Conservation (phyloP, 2,888 invertebrate species). For the Vanessa cardui region DNA sequence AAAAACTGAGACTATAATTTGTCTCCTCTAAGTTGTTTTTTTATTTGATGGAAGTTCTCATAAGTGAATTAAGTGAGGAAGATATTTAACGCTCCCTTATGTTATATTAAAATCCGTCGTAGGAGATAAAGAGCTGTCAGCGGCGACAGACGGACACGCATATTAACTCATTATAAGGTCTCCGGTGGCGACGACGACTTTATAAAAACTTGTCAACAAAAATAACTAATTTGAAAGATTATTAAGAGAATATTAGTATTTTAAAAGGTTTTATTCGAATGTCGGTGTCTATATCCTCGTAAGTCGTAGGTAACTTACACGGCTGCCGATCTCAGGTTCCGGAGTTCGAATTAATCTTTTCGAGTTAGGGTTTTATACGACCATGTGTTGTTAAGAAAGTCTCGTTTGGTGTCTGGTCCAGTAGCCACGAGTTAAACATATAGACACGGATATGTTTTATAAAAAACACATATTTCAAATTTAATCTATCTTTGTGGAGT, state of each 20-base stretch:
- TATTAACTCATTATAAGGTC: neutral
- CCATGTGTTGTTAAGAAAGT: too few species aligned
- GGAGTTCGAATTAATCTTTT: too few species aligned
- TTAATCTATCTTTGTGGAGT: too few species aligned
- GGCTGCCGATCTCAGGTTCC: too few species aligned
- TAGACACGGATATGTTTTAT: too few species aligned
- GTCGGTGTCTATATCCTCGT: too few species aligned
- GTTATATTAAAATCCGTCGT: constrained; percentile 9
- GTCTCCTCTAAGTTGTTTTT: constrained; percentile 13
- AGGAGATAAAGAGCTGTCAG: constrained; percentile 9
- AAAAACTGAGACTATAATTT: neutral
- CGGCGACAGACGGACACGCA: constrained; percentile 14
- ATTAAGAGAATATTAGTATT: neutral
- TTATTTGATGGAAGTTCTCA: constrained; percentile 1
- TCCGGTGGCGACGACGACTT: neutral
- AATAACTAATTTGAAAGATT: neutral
- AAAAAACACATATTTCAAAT: too few species aligned
- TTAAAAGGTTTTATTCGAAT: neutral
- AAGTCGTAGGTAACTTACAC: too few species aligned
- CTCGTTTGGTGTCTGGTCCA: too few species aligned
- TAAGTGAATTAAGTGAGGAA: constrained; percentile 5
- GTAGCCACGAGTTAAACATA: too few species aligned
- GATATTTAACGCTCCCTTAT: constrained; percentile 18
- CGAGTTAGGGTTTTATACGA: too few species aligned
- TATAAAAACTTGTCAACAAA: constrained; percentile 2